Base-by-base conservation (phyloP, 2,113 vertebrate genomes). In the Scomber japonicus region DNA sequence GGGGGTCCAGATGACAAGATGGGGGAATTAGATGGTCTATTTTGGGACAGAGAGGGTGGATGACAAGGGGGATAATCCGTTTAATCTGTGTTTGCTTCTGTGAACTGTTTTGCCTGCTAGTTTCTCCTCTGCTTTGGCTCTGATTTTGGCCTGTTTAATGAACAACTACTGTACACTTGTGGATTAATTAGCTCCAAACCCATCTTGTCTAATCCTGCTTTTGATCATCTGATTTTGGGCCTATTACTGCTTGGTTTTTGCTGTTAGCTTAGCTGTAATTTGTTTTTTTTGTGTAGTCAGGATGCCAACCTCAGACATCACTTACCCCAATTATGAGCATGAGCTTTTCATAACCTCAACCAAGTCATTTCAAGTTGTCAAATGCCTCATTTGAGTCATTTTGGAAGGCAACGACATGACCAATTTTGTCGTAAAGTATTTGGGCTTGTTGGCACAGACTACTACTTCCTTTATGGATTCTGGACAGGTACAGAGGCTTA, bases 1-100 rank as follows among this genome's bases (percentile, higher is more conserved):
- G 76, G 85, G 83, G 81, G 84, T 89, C 86, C 80, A 80, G 68
- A 88, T 87, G 87, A 91, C 84, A 80, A 67, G 45, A 89, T 62
- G 55, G 65, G 71, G 60, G 66, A 60, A 83, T 91, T 75, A 88
- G 71, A 69, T 63, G 40, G 59, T 85, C 66, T 80, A 31, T 86
- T 86, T 80, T 48, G 77, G 67, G 69, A 49, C 49, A 71, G 62
- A 68, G 53, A 63, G 50, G 55, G 68, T 61, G 68, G 69, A 44
- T 64, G 66, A 77, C 56, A 19, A 19, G 70, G 55, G 74, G 74
- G 68, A 84, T 87, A 88, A 89, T 83, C 80, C 57, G 65, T 80
- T 77, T 83, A 83, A 92, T 91, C 74, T 71, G 56, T 66, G 66
- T 81, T 80, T 75, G 83, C 50, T 70, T 91, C 75, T 84, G 55